Evolutionary conservation across 2,113 vertebrate species (phyloP), one percentile per base, ranked within the genome.

Genomic region (Scopus umbretta): DNA sequence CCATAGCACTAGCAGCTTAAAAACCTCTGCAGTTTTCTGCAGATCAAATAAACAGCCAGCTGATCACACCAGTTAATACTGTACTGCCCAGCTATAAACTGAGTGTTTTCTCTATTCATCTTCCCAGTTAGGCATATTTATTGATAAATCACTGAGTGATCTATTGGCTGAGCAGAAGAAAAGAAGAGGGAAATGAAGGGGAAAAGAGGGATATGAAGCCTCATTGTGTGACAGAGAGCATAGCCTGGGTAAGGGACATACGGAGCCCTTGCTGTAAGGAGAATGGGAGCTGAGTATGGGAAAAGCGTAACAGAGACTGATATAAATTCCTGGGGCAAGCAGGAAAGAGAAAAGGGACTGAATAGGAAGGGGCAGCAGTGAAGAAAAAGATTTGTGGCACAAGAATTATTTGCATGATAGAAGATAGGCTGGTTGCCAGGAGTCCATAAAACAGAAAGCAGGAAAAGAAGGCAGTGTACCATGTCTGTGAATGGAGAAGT

Each of bases 11-110:
- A 26, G 73, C n/a, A 96, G 52, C 73, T 79, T 66, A 80, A 90
- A 96, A 90, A 90, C 66, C 85, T 86, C 40, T 83, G 36, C 49
- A 66, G 43, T 90, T 93, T 87, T 94, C 80, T 94, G 70, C 56
- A 82, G 93, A 79, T 95, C 96, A 95, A 83, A 92, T 90, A 94
- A 94, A 83, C 66, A 63, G 42, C 63, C 88, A 90, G 85, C 56
- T 93, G 80, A 40, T 92, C 90, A 53, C 70, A 82, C 49, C 47
- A 53, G 42, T 79, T 91, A 42, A 58, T 93, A 65, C 47, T 17
- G 2, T 45, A 22, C 85, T 73, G 45, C 66, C 49, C 52, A 84
- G 50, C 75, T 88, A 76, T 63, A 90, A 94, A 80, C 55, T 88
- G 62, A 67, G 12, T 75, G 12, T 59, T 84, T 96, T 90, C 34